These are phyloP conservation scores for Iselma pallidipennis DNA, from an alignment of 2,888 invertebrate genomes.

Conservation along the genomic window DNA sequence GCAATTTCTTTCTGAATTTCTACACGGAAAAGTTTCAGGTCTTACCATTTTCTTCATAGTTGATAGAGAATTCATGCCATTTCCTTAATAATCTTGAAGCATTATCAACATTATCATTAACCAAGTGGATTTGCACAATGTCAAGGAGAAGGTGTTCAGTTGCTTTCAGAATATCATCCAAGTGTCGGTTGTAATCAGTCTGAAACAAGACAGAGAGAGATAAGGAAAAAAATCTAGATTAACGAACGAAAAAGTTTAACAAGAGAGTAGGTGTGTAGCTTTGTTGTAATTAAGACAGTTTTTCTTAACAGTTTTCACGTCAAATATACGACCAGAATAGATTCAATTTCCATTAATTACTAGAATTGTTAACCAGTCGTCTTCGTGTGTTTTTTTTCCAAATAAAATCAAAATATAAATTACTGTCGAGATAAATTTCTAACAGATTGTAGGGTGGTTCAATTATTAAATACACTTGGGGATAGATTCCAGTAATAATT, in stretches of 20 bases:
- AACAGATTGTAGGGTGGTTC: too few species aligned
- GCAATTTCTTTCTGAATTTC: neutral
- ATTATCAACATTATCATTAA: constrained; percentile 35
- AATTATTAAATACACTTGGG: too few species aligned
- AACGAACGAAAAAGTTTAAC: too few species aligned
- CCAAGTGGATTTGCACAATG: constrained; percentile 56
- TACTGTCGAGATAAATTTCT: too few species aligned
- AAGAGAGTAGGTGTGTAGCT: neutral
- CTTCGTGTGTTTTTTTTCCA: too few species aligned
- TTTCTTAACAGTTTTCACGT: neutral
- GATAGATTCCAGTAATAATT: too few species aligned
- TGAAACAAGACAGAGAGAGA: constrained; percentile 50
- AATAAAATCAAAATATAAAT: too few species aligned
- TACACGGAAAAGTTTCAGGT: constrained; percentile 3
- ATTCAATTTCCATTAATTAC: too few species aligned
- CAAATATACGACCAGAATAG: too few species aligned
- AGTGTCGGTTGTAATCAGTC: constrained; percentile 72
- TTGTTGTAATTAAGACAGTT: neutral
- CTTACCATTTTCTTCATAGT: constrained; percentile 36
- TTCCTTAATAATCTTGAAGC: constrained; percentile 43
- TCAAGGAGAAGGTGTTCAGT: constrained; percentile 61
- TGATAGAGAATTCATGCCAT: constrained; percentile 45
- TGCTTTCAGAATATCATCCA: constrained; percentile 69
- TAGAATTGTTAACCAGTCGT: too few species aligned
- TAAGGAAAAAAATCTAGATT: too few species aligned